Evolutionary conservation across 2,888 invertebrate genomes (phyloP).

Genomic region (Hypomecis atomaria): DNA sequence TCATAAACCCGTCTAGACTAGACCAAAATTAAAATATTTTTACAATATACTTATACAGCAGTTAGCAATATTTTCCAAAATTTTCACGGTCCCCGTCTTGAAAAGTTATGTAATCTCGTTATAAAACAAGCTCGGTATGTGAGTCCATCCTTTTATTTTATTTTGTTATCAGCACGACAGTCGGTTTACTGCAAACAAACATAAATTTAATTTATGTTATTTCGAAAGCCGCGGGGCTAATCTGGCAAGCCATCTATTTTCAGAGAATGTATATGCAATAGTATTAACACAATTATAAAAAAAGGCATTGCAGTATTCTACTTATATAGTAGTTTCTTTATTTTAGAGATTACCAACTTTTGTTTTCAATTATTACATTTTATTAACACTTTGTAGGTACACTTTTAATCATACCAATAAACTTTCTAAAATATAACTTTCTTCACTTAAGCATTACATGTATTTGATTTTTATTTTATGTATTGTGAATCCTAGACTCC

Average conservation of each 20-base stretch:
- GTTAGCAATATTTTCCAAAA: background rate
- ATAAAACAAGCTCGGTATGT: conserved; percentile 9
- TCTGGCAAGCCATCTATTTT: background rate
- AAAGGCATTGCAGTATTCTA: background rate
- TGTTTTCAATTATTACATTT: too few species aligned
- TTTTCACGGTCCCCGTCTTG: background rate
- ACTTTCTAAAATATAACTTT: too few species aligned
- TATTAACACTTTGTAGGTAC: too few species aligned
- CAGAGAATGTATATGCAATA: background rate
- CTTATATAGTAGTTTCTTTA: background rate
- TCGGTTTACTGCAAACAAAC: conserved; percentile 9
- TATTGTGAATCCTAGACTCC: too few species aligned
- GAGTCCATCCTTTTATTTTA: conserved; percentile 1
- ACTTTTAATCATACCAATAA: too few species aligned
- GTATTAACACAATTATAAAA: background rate
- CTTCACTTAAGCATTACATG: too few species aligned
- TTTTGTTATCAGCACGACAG: conserved; percentile 1
- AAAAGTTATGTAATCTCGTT: background rate
- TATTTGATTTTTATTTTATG: too few species aligned
- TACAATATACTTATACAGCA: too few species aligned
- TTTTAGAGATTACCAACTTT: too few species aligned
- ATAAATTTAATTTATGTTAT: conserved; percentile 40
- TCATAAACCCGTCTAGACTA: too few species aligned
- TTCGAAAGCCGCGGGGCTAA: background rate
- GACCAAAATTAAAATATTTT: too few species aligned